phyloP scores from a whole-genome alignment of 2,797 vertebrate species.

The Enteromius viviparus region DNA sequence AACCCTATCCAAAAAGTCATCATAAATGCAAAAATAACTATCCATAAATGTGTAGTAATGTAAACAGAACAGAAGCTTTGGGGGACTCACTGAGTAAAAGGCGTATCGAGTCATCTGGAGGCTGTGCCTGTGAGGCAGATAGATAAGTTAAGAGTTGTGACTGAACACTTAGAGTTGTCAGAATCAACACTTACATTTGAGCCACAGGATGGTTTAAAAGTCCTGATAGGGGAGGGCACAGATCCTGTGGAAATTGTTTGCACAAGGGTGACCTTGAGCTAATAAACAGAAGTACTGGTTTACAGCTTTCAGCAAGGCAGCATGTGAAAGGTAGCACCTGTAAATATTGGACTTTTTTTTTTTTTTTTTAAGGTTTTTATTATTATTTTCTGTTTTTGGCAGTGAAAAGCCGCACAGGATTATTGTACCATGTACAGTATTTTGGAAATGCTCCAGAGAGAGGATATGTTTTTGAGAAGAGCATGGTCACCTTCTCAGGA shows the following conservation, averaged over 20 bases:
- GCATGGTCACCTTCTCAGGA: conserved; percentile 88
- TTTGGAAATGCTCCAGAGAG: conserved; percentile 94
- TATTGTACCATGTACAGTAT: conserved; percentile 95
- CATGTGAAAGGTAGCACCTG: conserved; percentile 21
- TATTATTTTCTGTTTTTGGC: conserved; percentile 31
- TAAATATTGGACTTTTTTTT: neutral
- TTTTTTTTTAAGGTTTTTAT: neutral
- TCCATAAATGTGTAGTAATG: neutral
- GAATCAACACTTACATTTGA: neutral
- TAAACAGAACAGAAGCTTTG: neutral
- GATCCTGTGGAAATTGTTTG: conserved; percentile 16
- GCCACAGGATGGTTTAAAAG: neutral
- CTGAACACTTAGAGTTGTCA: neutral
- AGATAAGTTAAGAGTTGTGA: neutral
- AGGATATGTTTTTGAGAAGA: conserved; percentile 96
- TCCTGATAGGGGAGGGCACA: neutral
- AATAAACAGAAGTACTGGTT: neutral
- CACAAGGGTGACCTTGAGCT: conserved; percentile 15
- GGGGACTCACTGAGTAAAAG: neutral
- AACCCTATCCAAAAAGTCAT: neutral
- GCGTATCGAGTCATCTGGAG: neutral
- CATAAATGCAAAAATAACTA: neutral
- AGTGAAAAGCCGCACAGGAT: conserved; percentile 66
- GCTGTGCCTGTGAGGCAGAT: neutral
- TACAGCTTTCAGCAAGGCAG: neutral